Percentiles rank a stretch among this genome's conserved stretches.
These are phyloP conservation scores for Drosophila quinaria DNA, from an alignment of 2,888 invertebrate species.

Conservation along the genomic window DNA sequence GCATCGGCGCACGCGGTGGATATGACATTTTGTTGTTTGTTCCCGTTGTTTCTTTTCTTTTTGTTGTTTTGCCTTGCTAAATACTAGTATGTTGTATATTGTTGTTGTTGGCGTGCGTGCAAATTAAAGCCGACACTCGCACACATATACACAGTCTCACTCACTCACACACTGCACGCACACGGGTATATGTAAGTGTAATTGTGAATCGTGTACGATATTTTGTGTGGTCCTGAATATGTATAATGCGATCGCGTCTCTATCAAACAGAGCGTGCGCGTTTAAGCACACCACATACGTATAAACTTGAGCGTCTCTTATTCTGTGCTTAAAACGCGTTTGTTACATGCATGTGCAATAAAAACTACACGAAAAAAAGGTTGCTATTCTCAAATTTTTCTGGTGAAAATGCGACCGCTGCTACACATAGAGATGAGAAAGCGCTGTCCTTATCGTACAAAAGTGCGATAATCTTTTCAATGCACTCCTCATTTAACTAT, in stretches of 20 bases:
- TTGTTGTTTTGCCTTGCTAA: slow-evolving; percentile 24
- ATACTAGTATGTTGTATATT: slow-evolving; percentile 41
- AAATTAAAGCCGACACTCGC: slow-evolving; percentile 74
- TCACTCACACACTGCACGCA: slow-evolving; percentile 24
- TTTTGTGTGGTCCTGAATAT: slow-evolving; percentile 32
- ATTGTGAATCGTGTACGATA: slow-evolving; percentile 63
- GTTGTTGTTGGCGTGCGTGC: slow-evolving; percentile 62
- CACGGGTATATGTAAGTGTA: slow-evolving; percentile 18
- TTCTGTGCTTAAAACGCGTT: slow-evolving; percentile 7
- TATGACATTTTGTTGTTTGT: slow-evolving; percentile 90
- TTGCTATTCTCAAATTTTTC: slow-evolving; percentile 54
- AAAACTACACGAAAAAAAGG: slow-evolving; percentile 61
- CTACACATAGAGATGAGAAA: slow-evolving; percentile 51
- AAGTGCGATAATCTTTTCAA: slow-evolving; percentile 31
- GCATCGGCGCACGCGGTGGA: slow-evolving; percentile 94
- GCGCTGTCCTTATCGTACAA: slow-evolving; percentile 37
- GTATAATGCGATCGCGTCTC: slow-evolving; percentile 33
- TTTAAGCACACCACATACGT: slow-evolving; percentile 30
- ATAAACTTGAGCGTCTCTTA: slow-evolving; percentile 3
- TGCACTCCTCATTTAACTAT: slow-evolving; percentile 28
- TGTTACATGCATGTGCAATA: slow-evolving; percentile 37
- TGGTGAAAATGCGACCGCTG: slow-evolving; percentile 48
- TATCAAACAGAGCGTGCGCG: slow-evolving; percentile 26
- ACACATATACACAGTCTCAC: slow-evolving; percentile 31
- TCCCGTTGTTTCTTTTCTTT: slow-evolving; percentile 16